Evolutionary conservation across 2,888 invertebrate genomes (phyloP), one percentile per base, ranked within the genome.

Genomic region (Amaurobius ferox): DNA sequence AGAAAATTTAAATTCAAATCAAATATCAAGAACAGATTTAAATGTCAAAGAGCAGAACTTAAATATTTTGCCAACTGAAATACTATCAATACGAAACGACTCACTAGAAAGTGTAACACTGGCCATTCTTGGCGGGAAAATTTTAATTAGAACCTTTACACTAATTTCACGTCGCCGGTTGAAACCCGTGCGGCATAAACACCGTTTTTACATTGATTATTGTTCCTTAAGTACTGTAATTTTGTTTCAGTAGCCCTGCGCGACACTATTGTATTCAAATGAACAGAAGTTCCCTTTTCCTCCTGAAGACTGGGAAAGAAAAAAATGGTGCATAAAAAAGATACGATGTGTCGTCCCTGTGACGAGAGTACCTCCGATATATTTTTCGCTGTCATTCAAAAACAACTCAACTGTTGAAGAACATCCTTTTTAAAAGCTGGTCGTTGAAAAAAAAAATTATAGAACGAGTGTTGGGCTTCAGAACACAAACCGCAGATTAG

Each of bases 341-440:
- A 5, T 6, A 23, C 61, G 32, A 74, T 16, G 35, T 73, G 68
- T 74, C 80, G 23, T 70, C 23, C 7, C 68, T 68, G 55, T 80
- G 68, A 80, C 35, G 73, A 80, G 74, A 64, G 70, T 40, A 44
- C 61, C 80, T 83, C 70, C 61, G 61, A 62, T 70, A 83, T 76
- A 76, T 83, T 83, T 76, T 76, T 32, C 76, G 48, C 81, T 83
- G 81, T 83, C 81, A 83, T 68, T 83, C 81, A 76, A n/a, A 40
- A 26, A 40, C 67, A 76, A 76, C 81, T 81, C 70, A 76, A 70
- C 76, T 80, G 73, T 74, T 76, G 64, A 79, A 29, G 80, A 74
- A 74, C 73, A 81, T 68, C 74, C 74, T 81, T 55, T 55, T 55
- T 81, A 67, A 66, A 67, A 32, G 44, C 23, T 62, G 61, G 13